phyloP scores from a whole-genome alignment of 2,113 vertebrate species.

The Leucopsar rothschildi region DNA sequence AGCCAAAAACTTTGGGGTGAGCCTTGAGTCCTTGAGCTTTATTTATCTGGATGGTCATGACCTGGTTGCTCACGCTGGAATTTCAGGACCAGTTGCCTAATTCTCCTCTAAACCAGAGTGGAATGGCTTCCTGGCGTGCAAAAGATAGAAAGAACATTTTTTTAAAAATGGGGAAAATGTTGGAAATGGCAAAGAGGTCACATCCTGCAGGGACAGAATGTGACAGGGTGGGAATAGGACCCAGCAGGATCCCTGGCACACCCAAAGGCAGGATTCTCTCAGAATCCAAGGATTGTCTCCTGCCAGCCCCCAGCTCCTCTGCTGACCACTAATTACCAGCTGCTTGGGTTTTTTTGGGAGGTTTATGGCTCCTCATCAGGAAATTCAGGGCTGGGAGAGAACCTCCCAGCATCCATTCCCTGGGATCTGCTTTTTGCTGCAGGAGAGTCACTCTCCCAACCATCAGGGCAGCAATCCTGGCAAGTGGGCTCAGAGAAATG shows the following conservation, averaged over 20 bases:
- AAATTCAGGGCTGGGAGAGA: neutral
- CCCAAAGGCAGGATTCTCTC: neutral
- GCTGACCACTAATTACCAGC: neutral
- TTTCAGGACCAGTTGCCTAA: neutral
- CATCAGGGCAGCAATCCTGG: neutral
- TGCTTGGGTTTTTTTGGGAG: neutral
- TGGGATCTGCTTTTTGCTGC: neutral
- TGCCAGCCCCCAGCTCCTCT: neutral
- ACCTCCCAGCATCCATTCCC: neutral
- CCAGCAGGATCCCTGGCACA: neutral
- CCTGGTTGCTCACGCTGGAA: neutral
- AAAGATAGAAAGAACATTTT: neutral
- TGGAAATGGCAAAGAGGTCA: neutral
- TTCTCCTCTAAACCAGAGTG: neutral
- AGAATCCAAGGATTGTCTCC: neutral
- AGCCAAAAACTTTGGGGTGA: neutral
- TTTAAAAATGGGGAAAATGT: neutral
- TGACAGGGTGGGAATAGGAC: neutral
- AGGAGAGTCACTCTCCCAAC: fast-evolving
- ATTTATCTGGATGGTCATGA: neutral
- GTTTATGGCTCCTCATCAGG: neutral
- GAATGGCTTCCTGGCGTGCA: neutral
- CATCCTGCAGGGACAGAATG: neutral
- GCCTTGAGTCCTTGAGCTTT: fast-evolving
- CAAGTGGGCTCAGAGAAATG: neutral